Conservation (phyloP, 92 coral and sea anemone genomes). For the Parazoanthus swiftii region DNA sequence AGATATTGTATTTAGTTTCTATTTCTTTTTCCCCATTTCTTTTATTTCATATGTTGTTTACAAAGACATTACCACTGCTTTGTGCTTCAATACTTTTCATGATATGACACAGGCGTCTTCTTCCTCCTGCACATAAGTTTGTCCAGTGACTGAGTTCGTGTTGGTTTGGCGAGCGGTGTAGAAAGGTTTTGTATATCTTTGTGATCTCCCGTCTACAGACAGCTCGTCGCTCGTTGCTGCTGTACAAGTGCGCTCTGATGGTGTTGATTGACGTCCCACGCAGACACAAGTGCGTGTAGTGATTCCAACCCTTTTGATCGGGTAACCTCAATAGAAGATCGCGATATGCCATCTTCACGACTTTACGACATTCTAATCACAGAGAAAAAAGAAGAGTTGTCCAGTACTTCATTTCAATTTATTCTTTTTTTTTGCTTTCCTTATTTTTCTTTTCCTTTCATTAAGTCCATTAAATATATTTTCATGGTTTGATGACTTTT, state of each 20-base stretch:
- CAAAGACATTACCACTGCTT: neutral
- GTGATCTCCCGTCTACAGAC: constrained; percentile 21
- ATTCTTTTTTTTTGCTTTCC: neutral
- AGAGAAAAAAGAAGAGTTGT: neutral
- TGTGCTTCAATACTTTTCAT: constrained; percentile 21
- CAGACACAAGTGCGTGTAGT: constrained; percentile 21
- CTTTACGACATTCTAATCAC: constrained; percentile 23
- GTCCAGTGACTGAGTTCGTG: constrained; percentile 29
- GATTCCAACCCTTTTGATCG: constrained; percentile 19
- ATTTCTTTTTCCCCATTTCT: neutral
- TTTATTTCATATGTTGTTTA: neutral
- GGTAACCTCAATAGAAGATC: constrained; percentile 28
- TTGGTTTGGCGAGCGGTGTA: constrained; percentile 11
- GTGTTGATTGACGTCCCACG: constrained; percentile 17
- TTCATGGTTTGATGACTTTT: too few relatives aligned
- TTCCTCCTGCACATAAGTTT: constrained; percentile 11
- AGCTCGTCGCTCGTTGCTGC: constrained; percentile 27
- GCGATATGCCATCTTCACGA: constrained; percentile 28
- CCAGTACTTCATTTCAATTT: neutral
- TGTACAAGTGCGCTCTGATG: constrained; percentile 18
- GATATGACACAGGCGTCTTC: constrained; percentile 20
- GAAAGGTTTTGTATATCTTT: constrained; percentile 27
- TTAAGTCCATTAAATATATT: too few relatives aligned
- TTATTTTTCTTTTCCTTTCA: neutral
- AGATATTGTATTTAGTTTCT: neutral